phyloP scores from a whole-genome alignment of 2,797 vertebrate species.

The Heliangelus exortis region DNA sequence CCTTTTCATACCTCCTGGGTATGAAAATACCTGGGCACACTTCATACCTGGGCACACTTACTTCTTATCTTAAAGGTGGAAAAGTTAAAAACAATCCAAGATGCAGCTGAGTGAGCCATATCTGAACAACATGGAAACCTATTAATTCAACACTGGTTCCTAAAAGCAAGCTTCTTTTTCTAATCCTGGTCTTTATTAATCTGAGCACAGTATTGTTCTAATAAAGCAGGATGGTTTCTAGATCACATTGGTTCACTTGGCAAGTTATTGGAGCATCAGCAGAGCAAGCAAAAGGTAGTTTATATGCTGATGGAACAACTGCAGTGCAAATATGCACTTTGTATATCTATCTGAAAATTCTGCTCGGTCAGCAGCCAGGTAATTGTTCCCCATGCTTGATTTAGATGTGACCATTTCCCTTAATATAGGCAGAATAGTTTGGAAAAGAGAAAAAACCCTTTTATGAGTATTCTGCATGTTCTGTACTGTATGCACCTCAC shows the following conservation, averaged over 20 bases:
- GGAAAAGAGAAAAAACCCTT: not conserved
- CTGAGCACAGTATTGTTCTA: not conserved
- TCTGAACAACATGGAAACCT: not conserved
- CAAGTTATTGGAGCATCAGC: not conserved
- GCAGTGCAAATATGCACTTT: not conserved
- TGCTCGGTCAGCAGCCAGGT: not conserved
- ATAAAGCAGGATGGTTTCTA: not conserved
- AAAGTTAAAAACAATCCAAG: not conserved
- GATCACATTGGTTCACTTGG: not conserved
- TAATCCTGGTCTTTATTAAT: not conserved
- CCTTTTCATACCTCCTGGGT: not conserved
- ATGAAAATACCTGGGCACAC: no score
- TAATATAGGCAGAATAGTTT: not conserved
- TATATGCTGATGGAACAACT: not conserved
- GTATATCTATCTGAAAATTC: not conserved
- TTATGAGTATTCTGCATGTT: not conserved
- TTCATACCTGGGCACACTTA: no score
- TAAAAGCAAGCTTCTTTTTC: not conserved
- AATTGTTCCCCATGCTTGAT: fast-evolving
- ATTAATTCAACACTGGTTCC: not conserved
- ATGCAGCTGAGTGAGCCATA: not conserved
- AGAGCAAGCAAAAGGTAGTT: not conserved
- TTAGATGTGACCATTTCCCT: not conserved
- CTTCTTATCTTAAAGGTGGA: not conserved
- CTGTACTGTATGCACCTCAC: not conserved